Percentiles rank a stretch among this genome's conserved stretches.
These are phyloP conservation scores for Aphidius ervi DNA, from an alignment of 1,140 invertebrate genomes.

Conservation along the genomic window DNA sequence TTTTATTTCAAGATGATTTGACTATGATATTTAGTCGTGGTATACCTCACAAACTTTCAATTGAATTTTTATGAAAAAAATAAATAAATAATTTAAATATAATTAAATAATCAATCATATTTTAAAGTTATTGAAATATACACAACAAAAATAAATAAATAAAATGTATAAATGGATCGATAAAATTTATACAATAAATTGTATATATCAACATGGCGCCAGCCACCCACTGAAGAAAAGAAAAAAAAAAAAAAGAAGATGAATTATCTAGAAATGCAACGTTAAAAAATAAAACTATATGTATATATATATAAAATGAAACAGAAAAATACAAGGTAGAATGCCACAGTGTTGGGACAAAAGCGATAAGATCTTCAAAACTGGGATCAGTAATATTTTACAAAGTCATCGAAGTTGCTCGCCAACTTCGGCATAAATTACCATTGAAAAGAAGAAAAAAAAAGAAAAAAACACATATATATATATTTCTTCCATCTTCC, in stretches of 20 bases:
- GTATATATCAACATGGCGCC: conserved; percentile 10
- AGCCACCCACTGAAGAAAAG: conserved; percentile 19
- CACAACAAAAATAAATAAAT: too few species aligned
- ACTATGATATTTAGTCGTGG: too few species aligned
- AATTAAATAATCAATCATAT: too few species aligned
- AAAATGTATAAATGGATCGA: too few species aligned
- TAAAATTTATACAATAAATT: too few species aligned
- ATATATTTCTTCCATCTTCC: too few species aligned
- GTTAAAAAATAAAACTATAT: conserved; percentile 28
- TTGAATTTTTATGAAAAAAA: too few species aligned
- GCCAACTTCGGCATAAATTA: conserved; percentile 49
- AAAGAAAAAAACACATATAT: background rate
- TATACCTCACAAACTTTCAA: too few species aligned
- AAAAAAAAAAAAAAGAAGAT: background rate
- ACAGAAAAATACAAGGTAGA: conserved; percentile 9
- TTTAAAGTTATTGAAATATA: too few species aligned
- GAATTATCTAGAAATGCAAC: background rate
- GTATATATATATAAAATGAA: conserved; percentile 23
- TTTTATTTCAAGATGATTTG: too few species aligned
- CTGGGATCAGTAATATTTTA: conserved; percentile 47
- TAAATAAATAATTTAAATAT: too few species aligned
- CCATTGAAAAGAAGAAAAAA: conserved; percentile 4
- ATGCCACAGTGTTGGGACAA: conserved; percentile 26
- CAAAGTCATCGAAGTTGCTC: conserved; percentile 47
- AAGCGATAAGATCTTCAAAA: conserved; percentile 40